Base-by-base conservation (phyloP, 2,797 vertebrate genomes). In the Dromococcyx pavoninus region DNA sequence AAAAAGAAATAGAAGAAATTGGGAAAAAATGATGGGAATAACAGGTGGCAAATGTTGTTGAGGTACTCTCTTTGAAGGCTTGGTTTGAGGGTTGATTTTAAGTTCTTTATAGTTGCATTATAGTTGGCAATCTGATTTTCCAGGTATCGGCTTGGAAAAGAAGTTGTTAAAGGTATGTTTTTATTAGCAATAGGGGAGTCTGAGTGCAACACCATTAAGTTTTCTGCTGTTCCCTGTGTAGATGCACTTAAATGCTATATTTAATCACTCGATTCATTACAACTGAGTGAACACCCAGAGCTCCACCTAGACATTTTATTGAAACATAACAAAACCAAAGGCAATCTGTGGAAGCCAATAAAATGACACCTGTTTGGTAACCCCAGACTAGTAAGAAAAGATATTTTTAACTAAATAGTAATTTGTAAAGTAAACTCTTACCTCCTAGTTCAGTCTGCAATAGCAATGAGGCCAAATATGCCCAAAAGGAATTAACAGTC, bases 341-440 rank as follows among this genome's bases (percentile, higher is more conserved):
- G 39, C 48, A 76, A 61, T 10, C 32, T 70, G 35, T 76, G n/a
- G 28, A 85, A 89, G 27, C 25, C 86, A 82, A 84, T 81, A 87
- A 89, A 94, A 89, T 54, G 28, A 24, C 56, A 73, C 48, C 30
- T 72, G 46, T 65, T 81, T 88, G 8, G 58, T 78, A 67, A 70
- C 5, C 16, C 27, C 17, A 54, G 71, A 54, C 32, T 53, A 80
- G 33, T 37, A 86, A 74, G 53, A 71, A 67, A 67, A 61, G 15
- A 14, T 27, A 89, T 12, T 71, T 91, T 60, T 76, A 73, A 56
- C 70, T 35, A 64, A 71, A 64, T 67, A 70, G 16, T 58, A 46
- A 69, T 74, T 91, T 80, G 39, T 82, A 67, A n/a, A 77, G 13
- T 72, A 86, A 96, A 74, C 3, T 10, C 33, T 80, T 80, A 67